phyloP scores from a whole-genome alignment of 2,113 vertebrate genomes.

The Potamarius usumacintae region DNA sequence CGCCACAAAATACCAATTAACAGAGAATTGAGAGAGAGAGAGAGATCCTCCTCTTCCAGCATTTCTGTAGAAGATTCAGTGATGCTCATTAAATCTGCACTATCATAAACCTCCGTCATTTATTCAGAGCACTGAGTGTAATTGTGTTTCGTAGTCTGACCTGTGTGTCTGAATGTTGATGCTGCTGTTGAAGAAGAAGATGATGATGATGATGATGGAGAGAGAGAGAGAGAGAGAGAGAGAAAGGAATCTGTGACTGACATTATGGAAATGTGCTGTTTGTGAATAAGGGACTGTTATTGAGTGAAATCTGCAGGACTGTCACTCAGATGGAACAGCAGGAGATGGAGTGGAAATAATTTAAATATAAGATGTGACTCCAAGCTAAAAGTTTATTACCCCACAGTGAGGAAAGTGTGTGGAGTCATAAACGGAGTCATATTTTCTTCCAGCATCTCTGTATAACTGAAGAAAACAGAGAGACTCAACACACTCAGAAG shows the following conservation, averaged over 20 bases:
- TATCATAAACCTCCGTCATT: constrained; percentile 66
- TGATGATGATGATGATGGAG: neutral
- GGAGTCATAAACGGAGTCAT: neutral
- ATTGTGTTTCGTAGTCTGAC: constrained; percentile 61
- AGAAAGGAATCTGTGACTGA: neutral
- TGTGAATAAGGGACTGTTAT: constrained; percentile 19
- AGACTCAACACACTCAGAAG: neutral
- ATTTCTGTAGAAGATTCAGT: constrained; percentile 56
- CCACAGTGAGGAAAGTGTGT: neutral
- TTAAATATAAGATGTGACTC: neutral
- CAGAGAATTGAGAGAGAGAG: neutral
- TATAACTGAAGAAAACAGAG: neutral
- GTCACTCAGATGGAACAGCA: constrained; percentile 6
- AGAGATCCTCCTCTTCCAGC: neutral
- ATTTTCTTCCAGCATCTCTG: neutral
- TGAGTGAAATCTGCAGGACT: constrained; percentile 20
- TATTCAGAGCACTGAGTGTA: constrained; percentile 61
- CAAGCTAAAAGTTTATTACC: neutral
- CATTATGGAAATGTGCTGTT: constrained; percentile 27
- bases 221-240: neutral
- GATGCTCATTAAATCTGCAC: constrained; percentile 65
- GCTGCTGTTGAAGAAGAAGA: neutral
- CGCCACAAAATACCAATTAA: constrained; percentile 7
- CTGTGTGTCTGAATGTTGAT: constrained; percentile 41
- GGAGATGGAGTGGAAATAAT: neutral